Conservation (phyloP, 2,797 vertebrate species). For the Carapus acus region DNA sequence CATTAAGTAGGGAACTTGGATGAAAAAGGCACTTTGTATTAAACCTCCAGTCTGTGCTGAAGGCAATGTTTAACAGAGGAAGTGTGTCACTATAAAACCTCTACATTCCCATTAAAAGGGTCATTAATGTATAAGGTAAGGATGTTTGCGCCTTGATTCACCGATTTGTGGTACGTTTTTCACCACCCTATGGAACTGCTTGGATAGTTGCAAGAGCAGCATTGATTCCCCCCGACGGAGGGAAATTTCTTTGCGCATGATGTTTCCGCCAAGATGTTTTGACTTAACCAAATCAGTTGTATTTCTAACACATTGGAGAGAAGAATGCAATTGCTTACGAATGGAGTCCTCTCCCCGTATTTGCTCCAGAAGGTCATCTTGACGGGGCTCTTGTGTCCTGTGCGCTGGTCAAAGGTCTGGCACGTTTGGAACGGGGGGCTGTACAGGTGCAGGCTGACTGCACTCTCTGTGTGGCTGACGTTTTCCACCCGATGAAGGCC, state of each 20-base stretch:
- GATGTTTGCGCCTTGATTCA: slow-evolving; percentile 6
- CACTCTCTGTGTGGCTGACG: slow-evolving; percentile 88
- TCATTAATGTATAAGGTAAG: background rate
- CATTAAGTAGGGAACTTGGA: slow-evolving; percentile 19
- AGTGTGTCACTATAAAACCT: slow-evolving; percentile 25
- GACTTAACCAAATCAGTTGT: no score
- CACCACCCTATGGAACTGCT: no score
- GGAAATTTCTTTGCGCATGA: no score
- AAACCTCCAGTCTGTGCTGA: slow-evolving; percentile 8
- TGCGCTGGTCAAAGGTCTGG: slow-evolving; percentile 93
- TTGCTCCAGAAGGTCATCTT: slow-evolving; percentile 96
- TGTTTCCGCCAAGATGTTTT: no score
- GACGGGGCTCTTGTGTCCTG: slow-evolving; percentile 88
- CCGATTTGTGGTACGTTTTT: slow-evolving; percentile 3
- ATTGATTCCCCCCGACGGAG: background rate
- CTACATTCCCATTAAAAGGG: slow-evolving; percentile 27
- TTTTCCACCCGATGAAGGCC: slow-evolving; percentile 97
- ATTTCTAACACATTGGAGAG: background rate
- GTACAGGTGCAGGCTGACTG: slow-evolving; percentile 91
- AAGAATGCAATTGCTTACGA: slow-evolving; percentile 71
- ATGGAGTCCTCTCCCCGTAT: slow-evolving; percentile 80
- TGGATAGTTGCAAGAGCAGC: background rate
- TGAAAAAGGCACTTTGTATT: slow-evolving; percentile 29
- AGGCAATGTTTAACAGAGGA: slow-evolving; percentile 25
- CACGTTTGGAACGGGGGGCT: slow-evolving; percentile 88